phyloP scores from a whole-genome alignment of 2,797 vertebrate genomes.

The Argyrosomus regius region DNA sequence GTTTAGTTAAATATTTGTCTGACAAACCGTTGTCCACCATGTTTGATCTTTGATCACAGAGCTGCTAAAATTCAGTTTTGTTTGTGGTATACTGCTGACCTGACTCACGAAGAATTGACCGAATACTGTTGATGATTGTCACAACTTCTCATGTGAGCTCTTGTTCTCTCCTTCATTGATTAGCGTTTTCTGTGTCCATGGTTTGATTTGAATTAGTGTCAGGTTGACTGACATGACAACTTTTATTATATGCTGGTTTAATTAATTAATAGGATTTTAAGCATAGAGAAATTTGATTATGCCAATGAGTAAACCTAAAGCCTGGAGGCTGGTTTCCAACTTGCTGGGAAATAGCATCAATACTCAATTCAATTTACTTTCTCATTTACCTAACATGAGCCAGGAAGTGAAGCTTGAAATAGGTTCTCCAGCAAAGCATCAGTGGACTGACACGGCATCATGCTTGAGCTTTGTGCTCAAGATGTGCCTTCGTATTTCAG shows the following conservation, averaged over 20 bases:
- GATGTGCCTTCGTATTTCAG: constrained; percentile 34
- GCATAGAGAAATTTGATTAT: constrained; percentile 51
- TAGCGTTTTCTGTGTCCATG: constrained; percentile 11
- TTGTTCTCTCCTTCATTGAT: not conserved
- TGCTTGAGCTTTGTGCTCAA: constrained; percentile 52
- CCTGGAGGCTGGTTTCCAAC: constrained; percentile 47
- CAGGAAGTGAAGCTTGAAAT: constrained; percentile 83
- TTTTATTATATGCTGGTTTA: constrained; percentile 49
- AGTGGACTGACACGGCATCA: constrained; percentile 55
- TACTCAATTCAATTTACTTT: constrained; percentile 71
- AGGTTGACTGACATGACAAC: constrained; percentile 29
- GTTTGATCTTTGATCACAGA: not conserved
- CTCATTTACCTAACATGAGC: constrained; percentile 74
- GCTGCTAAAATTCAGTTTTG: constrained; percentile 11
- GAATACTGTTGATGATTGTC: not conserved
- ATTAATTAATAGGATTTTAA: constrained; percentile 48
- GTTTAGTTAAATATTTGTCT: not conserved
- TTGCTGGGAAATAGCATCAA: constrained; percentile 56
- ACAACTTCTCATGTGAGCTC: constrained; percentile 2
- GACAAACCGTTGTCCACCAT: not conserved
- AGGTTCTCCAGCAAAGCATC: constrained; percentile 67
- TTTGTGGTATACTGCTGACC: constrained; percentile 53
- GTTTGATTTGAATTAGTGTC: constrained; percentile 34
- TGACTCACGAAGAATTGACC: constrained; percentile 8
- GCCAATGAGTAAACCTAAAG: not conserved